Conservation (phyloP, 2,797 vertebrate species). For the Oophaga sylvatica region DNA sequence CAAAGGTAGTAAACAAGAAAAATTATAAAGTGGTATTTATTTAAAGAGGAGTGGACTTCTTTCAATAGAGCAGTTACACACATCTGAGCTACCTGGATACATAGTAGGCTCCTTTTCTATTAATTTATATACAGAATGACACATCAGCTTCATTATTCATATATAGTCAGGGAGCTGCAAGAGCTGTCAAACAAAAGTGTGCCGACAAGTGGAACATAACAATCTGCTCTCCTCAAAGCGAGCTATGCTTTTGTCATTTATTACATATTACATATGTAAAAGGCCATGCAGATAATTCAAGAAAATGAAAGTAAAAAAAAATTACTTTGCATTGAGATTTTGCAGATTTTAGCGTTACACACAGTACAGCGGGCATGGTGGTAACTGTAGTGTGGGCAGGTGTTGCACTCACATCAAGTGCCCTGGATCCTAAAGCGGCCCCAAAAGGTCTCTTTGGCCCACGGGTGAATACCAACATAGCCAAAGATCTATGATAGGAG, state of each 20-base stretch:
- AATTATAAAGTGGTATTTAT: constrained; percentile 50
- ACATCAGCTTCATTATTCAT: constrained; percentile 61
- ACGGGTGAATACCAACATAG: too few relatives aligned
- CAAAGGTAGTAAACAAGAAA: constrained; percentile 32
- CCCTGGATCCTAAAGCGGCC: too few relatives aligned
- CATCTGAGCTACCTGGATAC: constrained; percentile 61
- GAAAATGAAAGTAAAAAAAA: not conserved
- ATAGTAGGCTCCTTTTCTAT: constrained; percentile 63
- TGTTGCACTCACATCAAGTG: too few relatives aligned
- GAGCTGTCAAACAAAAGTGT: constrained; percentile 60
- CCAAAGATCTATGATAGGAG: too few relatives aligned
- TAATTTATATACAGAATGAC: constrained; percentile 65
- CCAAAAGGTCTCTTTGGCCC: too few relatives aligned
- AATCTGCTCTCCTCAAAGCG: constrained; percentile 60
- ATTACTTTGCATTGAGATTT: not conserved
- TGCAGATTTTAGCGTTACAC: not conserved
- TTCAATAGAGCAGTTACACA: constrained; percentile 63
- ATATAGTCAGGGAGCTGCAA: constrained; percentile 57
- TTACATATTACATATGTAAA: constrained; percentile 62
- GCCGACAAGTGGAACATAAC: constrained; percentile 59
- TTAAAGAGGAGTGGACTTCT: constrained; percentile 59
- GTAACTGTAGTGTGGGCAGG: too few relatives aligned
- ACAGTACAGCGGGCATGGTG: not conserved
- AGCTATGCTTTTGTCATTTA: constrained; percentile 60
- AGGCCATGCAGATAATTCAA: constrained; percentile 61